Evolutionary conservation across 2,113 vertebrate species (phyloP).

Genomic region (Neotragus moschatus): DNA sequence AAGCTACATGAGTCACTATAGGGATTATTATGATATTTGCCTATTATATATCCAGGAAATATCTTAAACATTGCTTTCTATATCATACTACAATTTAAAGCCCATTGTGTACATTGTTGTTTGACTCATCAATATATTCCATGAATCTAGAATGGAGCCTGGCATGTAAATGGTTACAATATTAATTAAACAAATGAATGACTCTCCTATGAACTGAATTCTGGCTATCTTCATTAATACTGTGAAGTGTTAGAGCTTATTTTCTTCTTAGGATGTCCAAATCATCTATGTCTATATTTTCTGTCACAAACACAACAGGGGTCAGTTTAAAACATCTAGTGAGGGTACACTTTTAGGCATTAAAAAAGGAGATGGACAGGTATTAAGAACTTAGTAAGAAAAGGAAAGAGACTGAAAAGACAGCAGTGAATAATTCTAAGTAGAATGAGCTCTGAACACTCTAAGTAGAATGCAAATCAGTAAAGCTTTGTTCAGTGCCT

Average conservation of each 20-base stretch:
- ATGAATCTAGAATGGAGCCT: background rate
- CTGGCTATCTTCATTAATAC: background rate
- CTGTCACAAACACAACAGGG: background rate
- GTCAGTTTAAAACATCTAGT: background rate
- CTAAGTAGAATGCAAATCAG: background rate
- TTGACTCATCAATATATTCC: background rate
- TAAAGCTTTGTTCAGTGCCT: background rate
- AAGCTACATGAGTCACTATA: fast-evolving
- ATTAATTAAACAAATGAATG: background rate
- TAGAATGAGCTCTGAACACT: background rate
- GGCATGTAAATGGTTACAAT: fast-evolving
- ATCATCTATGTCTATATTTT: background rate
- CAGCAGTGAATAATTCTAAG: background rate
- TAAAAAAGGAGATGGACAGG: background rate
- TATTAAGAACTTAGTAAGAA: background rate
- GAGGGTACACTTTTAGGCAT: background rate
- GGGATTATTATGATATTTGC: too few species aligned
- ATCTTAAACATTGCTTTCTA: background rate
- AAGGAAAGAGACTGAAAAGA: background rate
- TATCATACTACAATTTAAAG: background rate
- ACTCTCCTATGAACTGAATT: background rate
- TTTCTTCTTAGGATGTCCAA: background rate
- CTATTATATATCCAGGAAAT: background rate
- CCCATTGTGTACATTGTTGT: background rate
- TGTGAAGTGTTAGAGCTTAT: background rate